Evolutionary conservation across 2,113 vertebrate genomes (phyloP).

Genomic region (Alces alces): DNA sequence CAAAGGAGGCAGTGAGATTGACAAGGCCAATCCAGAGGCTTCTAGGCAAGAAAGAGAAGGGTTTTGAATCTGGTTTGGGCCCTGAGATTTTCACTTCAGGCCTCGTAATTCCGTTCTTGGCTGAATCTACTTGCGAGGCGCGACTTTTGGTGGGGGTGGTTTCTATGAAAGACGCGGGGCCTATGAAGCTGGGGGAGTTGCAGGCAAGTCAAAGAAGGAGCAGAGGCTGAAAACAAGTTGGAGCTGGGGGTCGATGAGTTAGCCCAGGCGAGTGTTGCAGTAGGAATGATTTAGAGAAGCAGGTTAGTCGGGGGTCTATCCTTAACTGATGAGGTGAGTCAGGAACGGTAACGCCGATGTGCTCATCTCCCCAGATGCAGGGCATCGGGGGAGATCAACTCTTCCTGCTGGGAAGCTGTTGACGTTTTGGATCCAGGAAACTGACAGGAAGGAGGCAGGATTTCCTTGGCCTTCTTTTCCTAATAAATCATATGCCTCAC

Average conservation of each 20-base stretch:
- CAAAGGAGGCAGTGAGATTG: not conserved
- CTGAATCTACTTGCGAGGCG: not conserved
- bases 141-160: not conserved
- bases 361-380: not conserved
- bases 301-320: not conserved
- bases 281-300: not conserved
- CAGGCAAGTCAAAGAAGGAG: not conserved
- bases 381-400: constrained; percentile 23
- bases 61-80: not conserved
- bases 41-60: not conserved
- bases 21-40: not conserved
- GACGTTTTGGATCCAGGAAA: constrained; percentile 58
- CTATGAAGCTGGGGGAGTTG: not conserved
- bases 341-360: not conserved
- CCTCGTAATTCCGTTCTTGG: not conserved
- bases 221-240: not conserved
- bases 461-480: constrained; percentile 59
- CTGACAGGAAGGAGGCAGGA: constrained; percentile 56
- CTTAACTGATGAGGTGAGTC: not conserved
- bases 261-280: not conserved
- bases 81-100: not conserved
- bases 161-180: not conserved
- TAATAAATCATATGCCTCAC: constrained; percentile 68
- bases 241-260: not conserved
- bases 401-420: constrained; percentile 56